Evolutionary conservation across 1,140 invertebrate genomes (phyloP), one percentile per base, ranked within the genome.

Genomic region (Nomia melanderi): DNA sequence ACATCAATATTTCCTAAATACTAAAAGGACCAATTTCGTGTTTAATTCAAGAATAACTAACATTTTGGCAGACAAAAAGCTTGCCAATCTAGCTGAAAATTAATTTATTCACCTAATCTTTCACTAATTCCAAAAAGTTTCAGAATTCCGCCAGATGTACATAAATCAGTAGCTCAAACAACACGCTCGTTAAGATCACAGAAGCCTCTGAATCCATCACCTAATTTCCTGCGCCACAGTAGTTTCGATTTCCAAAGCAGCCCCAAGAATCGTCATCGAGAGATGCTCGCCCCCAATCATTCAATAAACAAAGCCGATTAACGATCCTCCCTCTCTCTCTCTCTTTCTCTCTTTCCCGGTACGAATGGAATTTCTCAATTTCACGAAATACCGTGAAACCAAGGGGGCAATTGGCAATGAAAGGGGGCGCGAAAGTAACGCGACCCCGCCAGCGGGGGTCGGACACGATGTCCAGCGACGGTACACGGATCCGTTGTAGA

Each of bases 401-500:
- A n/a, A 17, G 56, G 11, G 63, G 73, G 39, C 65, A 69, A 76
- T 69, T 76, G 73, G 14, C 31, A 39, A n/a, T 59, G 50, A 75
- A 47, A 14, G 39, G 73, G 73, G 64, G 17, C 17, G 36, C 39
- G 23, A 20, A 27, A 17, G 73, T 76, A 76, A 76, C 41, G 54
- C 73, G 73, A 76, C n/a, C 39, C 73, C 65, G 5, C 2, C 17
- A 9, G 11, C 33, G 56, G 25, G 63, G 33, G 53, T 50, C 27
- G 25, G 39, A 31, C 25, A 9, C 62, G 63, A 44, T 75, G 41
- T 75, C 53, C 31, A 56, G 9, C 62, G 17, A 33, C 25, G n/a
- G 25, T 41, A 41, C 41, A 66, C 62, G 83, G 81, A 83, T 81
- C 82, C 77, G 75, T 84, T 86, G 79, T 84, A 84, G 63, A 82